These are phyloP conservation scores for Tichodroma muraria DNA, from an alignment of 2,113 vertebrate species.

Conservation along the genomic window DNA sequence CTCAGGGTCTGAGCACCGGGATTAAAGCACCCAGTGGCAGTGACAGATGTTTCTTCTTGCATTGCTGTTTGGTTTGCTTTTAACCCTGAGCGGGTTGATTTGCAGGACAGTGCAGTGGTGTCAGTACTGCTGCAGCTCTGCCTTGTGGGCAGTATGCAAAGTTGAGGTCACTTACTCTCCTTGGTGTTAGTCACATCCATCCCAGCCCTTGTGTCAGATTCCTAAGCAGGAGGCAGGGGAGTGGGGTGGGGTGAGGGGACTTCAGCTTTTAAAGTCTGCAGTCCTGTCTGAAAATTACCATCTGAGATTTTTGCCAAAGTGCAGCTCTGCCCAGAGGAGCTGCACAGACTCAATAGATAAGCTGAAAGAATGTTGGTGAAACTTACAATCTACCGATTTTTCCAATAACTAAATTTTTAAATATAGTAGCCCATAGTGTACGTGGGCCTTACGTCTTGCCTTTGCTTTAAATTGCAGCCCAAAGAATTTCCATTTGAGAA, in stretches of 20 bases:
- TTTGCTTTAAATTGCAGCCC: background rate
- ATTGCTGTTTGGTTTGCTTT: background rate
- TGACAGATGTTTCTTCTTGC: background rate
- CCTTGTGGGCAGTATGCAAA: accelerated
- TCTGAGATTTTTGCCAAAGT: accelerated
- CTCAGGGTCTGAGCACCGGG: background rate
- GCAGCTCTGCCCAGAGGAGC: background rate
- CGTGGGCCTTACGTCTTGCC: background rate
- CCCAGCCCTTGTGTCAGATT: background rate
- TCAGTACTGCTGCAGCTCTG: background rate
- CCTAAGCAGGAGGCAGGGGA: background rate
- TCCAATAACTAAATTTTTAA: background rate
- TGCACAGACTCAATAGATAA: background rate
- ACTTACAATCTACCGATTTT: background rate
- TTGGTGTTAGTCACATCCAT: background rate
- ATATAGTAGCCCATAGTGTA: background rate
- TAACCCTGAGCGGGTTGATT: background rate
- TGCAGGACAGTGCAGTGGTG: accelerated
- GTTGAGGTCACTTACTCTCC: accelerated
- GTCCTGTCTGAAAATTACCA: background rate
- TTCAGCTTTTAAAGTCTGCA: background rate
- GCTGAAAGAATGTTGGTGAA: background rate
- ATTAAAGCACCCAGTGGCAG: background rate
- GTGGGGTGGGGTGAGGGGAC: accelerated
- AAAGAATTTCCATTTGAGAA: background rate